Base-by-base conservation (phyloP, 1,140 invertebrate species). In the Lucilia sericata region DNA sequence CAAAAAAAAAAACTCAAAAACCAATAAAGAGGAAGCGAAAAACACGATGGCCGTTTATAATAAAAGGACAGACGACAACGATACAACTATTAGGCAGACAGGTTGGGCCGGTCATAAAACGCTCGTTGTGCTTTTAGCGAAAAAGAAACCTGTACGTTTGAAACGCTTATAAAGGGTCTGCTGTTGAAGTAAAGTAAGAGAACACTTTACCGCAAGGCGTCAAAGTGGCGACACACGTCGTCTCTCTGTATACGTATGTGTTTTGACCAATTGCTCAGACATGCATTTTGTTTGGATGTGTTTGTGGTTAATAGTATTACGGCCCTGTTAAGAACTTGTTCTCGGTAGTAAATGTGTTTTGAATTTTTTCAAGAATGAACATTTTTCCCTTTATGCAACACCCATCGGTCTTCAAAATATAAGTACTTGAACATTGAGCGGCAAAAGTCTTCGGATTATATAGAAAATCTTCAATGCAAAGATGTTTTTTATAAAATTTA, bases 201-300 rank as follows among this genome's bases (percentile, higher is more conserved):
- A 70, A 78, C 75, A 78, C 75, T 78, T 78, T 42, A 42, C 36
- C 8, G 75, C 75, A 80, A 60, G 60, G 51, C 81, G 81, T 82
- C 81, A 65, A 60, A 82, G 81, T 82, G 81, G 81, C 81, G 81
- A 82, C 81, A 82, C 81, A 82, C 81, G 81, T 82, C 81, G 55
- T 55, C 74, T n/a, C 81, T 30, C 25, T 3, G 80, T 82, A 42
- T 30, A 2, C 25, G 49, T 30, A 4, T 21, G 19, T 80, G 42
- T 80, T 9, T 80, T 80, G 42, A 19, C 7, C 21, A 70, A 70
- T 21, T 70, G 65, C 65, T 70, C 65, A 70, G 19, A 70, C 21
- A 70, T 70, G 21, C 65, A 12, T 21, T 70, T 25, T 5, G 9
- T 21, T 70, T 25, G n/a, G 21, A n/a, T 70, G 65, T 19, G 7